phyloP scores from a whole-genome alignment of 2,888 invertebrate species.

The Ectemnius cavifrons region DNA sequence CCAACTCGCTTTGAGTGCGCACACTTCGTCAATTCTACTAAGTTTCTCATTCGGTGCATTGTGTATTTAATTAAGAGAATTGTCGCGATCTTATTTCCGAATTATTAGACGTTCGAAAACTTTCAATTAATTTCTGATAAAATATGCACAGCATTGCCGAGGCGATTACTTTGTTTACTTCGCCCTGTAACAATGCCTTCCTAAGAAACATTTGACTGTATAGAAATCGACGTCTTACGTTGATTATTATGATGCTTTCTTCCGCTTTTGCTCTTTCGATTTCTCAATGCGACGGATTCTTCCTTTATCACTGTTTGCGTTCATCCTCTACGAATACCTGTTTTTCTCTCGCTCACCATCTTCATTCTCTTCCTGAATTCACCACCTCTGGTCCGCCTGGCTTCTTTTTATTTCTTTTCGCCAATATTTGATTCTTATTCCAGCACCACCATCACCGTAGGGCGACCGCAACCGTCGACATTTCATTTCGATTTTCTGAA shows the following conservation, averaged over 20 bases:
- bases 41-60: too few species aligned
- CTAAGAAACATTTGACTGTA: slow-evolving; percentile 30
- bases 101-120: slow-evolving; percentile 21
- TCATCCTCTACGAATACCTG: slow-evolving; percentile 9
- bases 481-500: slow-evolving; percentile 57
- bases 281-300: slow-evolving; percentile 29
- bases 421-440: slow-evolving; percentile 1
- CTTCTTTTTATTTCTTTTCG: neutral
- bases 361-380: neutral
- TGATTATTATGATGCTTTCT: slow-evolving; percentile 53
- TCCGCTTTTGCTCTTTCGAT: slow-evolving; percentile 15
- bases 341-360: slow-evolving; percentile 3
- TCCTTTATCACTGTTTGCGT: slow-evolving; percentile 15
- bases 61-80: too few species aligned
- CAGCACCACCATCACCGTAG: slow-evolving; percentile 13
- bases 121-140: slow-evolving; percentile 35
- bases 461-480: slow-evolving; percentile 35
- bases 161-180: slow-evolving; percentile 53
- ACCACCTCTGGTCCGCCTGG: neutral
- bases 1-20: too few species aligned
- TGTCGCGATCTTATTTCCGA: too few species aligned
- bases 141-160: slow-evolving; percentile 46
- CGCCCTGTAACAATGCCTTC: slow-evolving; percentile 53
- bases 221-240: slow-evolving; percentile 57
- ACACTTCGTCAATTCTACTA: too few species aligned